Evolutionary conservation across 2,888 invertebrate species (phyloP).

Genomic region (Amiota communis): DNA sequence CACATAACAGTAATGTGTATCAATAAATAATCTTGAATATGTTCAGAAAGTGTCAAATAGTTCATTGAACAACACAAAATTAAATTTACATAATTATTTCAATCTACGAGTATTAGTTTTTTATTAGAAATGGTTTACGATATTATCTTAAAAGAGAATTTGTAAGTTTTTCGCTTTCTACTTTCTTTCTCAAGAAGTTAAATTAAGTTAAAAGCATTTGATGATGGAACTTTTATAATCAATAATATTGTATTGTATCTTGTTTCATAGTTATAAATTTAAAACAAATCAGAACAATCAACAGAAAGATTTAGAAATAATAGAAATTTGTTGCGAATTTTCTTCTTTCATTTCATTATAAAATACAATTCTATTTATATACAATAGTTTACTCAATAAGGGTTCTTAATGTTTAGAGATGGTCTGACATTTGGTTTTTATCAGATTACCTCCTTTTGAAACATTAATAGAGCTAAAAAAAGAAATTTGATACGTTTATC

Average conservation of each 20-base stretch:
- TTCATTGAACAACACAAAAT: constrained; percentile 59
- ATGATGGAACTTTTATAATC: too few relatives aligned
- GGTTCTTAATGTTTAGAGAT: too few relatives aligned
- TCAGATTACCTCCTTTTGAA: too few relatives aligned
- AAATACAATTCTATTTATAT: too few relatives aligned
- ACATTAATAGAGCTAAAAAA: too few relatives aligned
- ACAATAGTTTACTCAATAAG: too few relatives aligned
- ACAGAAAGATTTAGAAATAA: not conserved
- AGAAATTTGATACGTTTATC: too few relatives aligned
- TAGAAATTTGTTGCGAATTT: not conserved
- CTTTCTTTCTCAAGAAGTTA: not conserved
- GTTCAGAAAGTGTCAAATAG: constrained; percentile 60
- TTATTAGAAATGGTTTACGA: not conserved
- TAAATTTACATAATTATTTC: constrained; percentile 57
- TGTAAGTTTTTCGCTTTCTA: not conserved
- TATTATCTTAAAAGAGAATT: not conserved
- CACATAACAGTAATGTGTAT: not conserved
- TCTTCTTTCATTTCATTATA: not conserved
- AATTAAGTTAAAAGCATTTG: not conserved
- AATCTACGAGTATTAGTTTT: constrained; percentile 15
- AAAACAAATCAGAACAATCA: too few relatives aligned
- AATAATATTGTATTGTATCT: too few relatives aligned
- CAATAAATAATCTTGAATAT: constrained; percentile 30
- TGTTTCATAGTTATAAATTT: too few relatives aligned
- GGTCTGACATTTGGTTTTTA: too few relatives aligned